Percentiles rank a stretch among this genome's conserved stretches.
These are phyloP conservation scores for Eidolon helvum DNA, from an alignment of 2,113 vertebrate genomes.

Conservation along the genomic window DNA sequence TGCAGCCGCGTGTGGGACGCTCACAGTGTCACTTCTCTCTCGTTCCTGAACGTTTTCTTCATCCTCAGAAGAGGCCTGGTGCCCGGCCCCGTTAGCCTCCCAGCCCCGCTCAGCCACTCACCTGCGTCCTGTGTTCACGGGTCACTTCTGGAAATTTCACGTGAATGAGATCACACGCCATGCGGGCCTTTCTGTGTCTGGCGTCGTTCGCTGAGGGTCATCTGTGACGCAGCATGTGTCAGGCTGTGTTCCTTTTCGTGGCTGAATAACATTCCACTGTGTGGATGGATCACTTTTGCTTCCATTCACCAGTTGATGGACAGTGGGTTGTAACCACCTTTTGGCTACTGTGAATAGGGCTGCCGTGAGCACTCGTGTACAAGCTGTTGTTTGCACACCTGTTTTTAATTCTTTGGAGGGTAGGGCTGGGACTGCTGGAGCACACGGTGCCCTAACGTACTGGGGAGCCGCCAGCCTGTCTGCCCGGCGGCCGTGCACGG, in stretches of 20 bases:
- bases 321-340: background rate
- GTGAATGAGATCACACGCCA: fast-evolving
- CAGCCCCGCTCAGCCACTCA: background rate
- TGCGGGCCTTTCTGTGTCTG: background rate
- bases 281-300: fast-evolving
- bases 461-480: background rate
- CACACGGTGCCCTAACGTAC: too few relatives aligned
- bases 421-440: too few relatives aligned
- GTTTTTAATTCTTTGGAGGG: too few relatives aligned
- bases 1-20: fast-evolving
- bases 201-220: background rate
- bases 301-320: background rate
- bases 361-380: fast-evolving
- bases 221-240: too few relatives aligned
- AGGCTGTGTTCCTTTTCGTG: background rate
- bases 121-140: background rate
- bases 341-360: background rate
- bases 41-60: background rate
- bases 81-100: background rate
- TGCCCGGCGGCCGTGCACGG: fast-evolving
- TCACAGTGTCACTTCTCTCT: background rate
- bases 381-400: background rate
- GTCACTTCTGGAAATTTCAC: background rate
- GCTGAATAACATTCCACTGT: fast-evolving
- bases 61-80: background rate